These are phyloP conservation scores for Synanthedon vespiformis DNA, from an alignment of 2,888 invertebrate species.

Conservation along the genomic window DNA sequence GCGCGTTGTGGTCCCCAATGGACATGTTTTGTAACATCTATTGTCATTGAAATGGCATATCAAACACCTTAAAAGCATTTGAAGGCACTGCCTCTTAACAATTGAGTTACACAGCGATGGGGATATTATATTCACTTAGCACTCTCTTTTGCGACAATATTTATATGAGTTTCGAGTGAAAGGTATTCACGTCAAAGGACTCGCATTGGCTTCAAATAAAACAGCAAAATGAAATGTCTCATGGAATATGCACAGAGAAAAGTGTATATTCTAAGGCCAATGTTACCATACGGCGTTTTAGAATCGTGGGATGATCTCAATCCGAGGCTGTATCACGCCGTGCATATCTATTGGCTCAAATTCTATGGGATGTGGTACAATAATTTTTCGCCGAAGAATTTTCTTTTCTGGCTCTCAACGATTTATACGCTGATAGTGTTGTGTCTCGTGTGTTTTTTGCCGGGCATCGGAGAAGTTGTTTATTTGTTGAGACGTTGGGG, in stretches of 20 bases:
- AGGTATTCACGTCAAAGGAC: conserved; percentile 30
- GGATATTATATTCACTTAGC: conserved; percentile 39
- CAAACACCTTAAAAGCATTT: not conserved
- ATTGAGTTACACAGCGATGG: conserved; percentile 30
- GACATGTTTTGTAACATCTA: not conserved
- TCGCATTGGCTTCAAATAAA: conserved; percentile 21
- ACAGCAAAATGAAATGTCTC: conserved; percentile 26
- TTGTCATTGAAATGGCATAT: not conserved
- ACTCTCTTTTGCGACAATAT: conserved; percentile 21
- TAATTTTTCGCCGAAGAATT: conserved; percentile 27
- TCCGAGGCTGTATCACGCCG: conserved; percentile 50
- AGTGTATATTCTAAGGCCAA: conserved; percentile 24
- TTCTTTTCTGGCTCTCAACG: conserved; percentile 45
- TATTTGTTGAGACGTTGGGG: conserved; percentile 75
- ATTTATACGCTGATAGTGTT: conserved; percentile 42
- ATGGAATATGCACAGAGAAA: conserved; percentile 30
- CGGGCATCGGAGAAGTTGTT: conserved; percentile 72
- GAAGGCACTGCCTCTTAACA: conserved; percentile 38
- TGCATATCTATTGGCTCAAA: conserved; percentile 64
- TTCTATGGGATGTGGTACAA: conserved; percentile 66
- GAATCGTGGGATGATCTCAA: conserved; percentile 54
- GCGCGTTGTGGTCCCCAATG: not conserved
- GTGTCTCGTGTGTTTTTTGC: conserved; percentile 60
- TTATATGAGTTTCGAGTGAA: conserved; percentile 22
- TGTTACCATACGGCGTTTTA: conserved; percentile 48